Evolutionary conservation across 2,797 vertebrate genomes (phyloP), one percentile per base, ranked within the genome.

Genomic region (Pseudomugil gertrudae): DNA sequence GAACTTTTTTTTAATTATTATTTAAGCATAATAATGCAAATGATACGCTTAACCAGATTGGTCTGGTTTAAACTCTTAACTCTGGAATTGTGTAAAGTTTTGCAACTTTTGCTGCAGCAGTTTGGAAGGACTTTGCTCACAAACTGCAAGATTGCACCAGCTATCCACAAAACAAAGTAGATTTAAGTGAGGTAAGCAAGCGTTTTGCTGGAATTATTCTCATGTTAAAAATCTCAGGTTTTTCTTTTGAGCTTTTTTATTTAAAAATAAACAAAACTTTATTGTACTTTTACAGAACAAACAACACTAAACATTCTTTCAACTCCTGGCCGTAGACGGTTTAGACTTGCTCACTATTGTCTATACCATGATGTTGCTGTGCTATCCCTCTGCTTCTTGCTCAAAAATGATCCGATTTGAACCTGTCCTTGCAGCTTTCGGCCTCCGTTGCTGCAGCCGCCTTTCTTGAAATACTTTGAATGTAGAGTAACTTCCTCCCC

Each of bases 321-420:
- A 36, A n/a, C 45, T 71, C 43, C 4, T 5, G 1, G 19, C 43
- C 9, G 23, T 5, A 9, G 27, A 24, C 54, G 9, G 7, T 63
- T 62, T 63, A 5, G 7, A 8, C 45, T 61, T 48, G n/a, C 57
- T 69, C 3, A 5, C 57, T 3, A 35, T 59, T 43, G 21, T 54
- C 36, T 63, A n/a, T 21, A 2, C 14, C 19, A 36, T 36, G 4
- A 0, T 29, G 26, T 53, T 30, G 21, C n/a, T 53, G 36, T 50
- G 58, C 52, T 47, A 4, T 45, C 43, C n/a, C 9, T 45, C 30
- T 54, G 10, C 23, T 38, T 55, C 29, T 59, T 30, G 9, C 38
- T 56, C 7, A 29, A 21, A 67, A n/a, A 70, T 67, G 47, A 74
- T 17, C 40, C n/a, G 33, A 71, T 54, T 56, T 33, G 29, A 23